Base-by-base conservation (phyloP, 1,140 invertebrate species). In the Calycopis cecrops region DNA sequence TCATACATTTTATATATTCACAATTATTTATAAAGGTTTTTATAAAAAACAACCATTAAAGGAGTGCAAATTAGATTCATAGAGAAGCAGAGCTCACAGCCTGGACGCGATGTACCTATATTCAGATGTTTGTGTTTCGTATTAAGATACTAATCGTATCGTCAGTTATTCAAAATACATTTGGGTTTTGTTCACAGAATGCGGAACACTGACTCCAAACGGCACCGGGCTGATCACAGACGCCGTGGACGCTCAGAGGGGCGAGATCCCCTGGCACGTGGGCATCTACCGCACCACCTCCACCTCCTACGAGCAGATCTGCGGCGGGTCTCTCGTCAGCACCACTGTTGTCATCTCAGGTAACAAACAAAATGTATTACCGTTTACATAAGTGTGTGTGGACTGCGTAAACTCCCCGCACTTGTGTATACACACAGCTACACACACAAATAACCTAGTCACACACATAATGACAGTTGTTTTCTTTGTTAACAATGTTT, bases 251-350 rank as follows among this genome's bases (percentile, higher is more conserved):
- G 88, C 81, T 0, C 69, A 81, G 51, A 50, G 72, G 1, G 88
- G 84, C 0, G 67, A 86, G 47, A 85, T 91, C 47, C 90, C 90
- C 0, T 91, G 91, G 90, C 88, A 91, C 35, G 81, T 84, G 11
- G 90, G 84, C 0, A 73, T 91, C 47, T 91, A 90, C 67, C 57
- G 34, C 8, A 80, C 73, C 48, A 61, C 40, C 9, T 50, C 50
- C 47, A 73, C 44, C 17, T 56, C 62, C 3, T 76, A 70, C 56
- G 60, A 63, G 49, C 88, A 89, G 55, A 81, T 88, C 48, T 91
- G 90, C 49, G 89, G 87, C 0, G 89, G 90, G 0, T 82, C 89
- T 3, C 71, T 89, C 3, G 66, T 89, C 40, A 79, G 61, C 52
- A 69, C 63, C 34, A 79, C 69, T 18, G 59, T 73, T 38, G 55